Percentiles rank a stretch among this genome's conserved stretches.
Conservation (phyloP, 2,113 vertebrate genomes). For the Erythrolamprus reginae region DNA sequence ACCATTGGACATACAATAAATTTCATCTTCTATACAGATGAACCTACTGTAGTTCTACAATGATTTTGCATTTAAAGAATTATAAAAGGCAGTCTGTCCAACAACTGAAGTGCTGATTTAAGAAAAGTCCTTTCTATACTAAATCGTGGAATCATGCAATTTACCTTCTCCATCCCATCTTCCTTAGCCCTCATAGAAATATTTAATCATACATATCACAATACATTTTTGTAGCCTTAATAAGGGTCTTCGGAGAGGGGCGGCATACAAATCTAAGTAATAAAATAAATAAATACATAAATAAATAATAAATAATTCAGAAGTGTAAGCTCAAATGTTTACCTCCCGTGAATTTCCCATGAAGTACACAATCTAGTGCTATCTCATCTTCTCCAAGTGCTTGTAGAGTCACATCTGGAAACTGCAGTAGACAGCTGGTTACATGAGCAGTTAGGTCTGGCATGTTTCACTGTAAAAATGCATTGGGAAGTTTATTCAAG, state of each 20-base stretch:
- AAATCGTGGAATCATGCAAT: not conserved
- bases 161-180: not conserved
- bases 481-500: not conserved
- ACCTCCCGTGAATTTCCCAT: constrained; percentile 85
- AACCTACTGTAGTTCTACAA: not conserved
- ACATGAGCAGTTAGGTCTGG: constrained; percentile 82
- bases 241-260: no score
- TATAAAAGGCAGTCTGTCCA: not conserved
- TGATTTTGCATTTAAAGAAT: not conserved
- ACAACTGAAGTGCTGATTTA: not conserved
- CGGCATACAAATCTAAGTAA: no score
- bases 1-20: not conserved
- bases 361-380: constrained; percentile 78
- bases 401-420: constrained; percentile 84
- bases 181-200: not conserved
- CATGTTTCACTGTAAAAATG: constrained; percentile 78
- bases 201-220: not conserved
- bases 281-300: no score
- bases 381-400: constrained; percentile 87
- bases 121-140: not conserved
- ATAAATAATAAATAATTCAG: no score
- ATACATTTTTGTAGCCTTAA: not conserved
- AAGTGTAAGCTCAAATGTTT: constrained; percentile 37
- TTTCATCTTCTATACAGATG: not conserved
- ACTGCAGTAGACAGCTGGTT: constrained; percentile 87